Evolutionary conservation across 2,888 invertebrate species (phyloP), one percentile per base, ranked within the genome.

Genomic region (Blastobasis lacticolella): DNA sequence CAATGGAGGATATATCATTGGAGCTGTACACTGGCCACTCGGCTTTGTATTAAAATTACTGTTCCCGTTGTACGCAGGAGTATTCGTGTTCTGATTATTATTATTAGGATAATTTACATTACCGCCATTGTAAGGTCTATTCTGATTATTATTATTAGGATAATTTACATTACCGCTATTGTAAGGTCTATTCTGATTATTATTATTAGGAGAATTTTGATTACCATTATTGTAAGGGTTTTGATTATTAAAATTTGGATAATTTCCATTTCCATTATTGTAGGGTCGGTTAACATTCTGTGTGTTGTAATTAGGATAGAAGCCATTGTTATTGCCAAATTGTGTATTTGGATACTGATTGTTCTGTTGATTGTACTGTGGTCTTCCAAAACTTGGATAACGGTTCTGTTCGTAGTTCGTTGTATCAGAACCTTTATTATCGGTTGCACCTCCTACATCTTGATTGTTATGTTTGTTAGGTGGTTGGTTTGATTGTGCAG

Each of bases 1-100:
- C 47, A 70, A 67, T 4, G 83, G 82, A 4, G 80, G 78, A 38
- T 72, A 67, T 60, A 69, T 78, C 54, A 74, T 71, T 69, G 71
- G 54, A 7, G 54, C 52, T 37, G 68, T 55, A 55, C 84, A 83
- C 58, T 77, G 74, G 37, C 63, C 64, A 50, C 43, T 60, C 45
- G 56, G 51, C 53, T 60, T 59, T 48, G 52, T 50, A 48, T 48
- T 49, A 45, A 10, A 5, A 40, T 56, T 59, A 10, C 43, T 54
- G 52, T 55, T 54, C 41, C 52, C 50, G 53, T 55, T 53, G 45
- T 9, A 36, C 23, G 45, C 49, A 23, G 23, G 23, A 23, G 1
- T 23, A 23, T 23, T 23, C 23, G 23, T 23, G 52, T 54, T 10
- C 37, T 54, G 37, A 37, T 37, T 9, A 46, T 46, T 46, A 46